phyloP scores from a whole-genome alignment of 2,797 vertebrate genomes.

The Catostomus latipinnis region DNA sequence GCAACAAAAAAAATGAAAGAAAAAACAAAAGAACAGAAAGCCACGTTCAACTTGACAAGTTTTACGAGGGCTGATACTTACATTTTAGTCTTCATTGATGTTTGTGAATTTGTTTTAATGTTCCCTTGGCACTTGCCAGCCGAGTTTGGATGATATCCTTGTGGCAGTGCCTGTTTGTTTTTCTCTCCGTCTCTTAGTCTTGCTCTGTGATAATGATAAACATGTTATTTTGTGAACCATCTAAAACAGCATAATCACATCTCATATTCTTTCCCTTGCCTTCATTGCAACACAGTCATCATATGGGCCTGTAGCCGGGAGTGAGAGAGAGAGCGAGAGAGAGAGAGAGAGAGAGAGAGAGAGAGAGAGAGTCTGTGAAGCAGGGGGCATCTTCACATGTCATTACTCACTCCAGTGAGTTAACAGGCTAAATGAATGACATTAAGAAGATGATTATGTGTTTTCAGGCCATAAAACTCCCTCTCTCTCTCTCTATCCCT shows the following conservation, averaged over 20 bases:
- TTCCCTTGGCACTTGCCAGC: conserved; percentile 11
- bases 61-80: background rate
- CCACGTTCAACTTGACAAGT: no score
- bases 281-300: background rate
- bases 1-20: no score
- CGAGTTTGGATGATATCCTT: conserved; percentile 19
- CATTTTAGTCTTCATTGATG: conserved; percentile 13
- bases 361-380: conserved; percentile 18
- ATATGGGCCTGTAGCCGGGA: conserved; percentile 61
- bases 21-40: no score
- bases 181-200: conserved; percentile 27
- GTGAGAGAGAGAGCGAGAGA: no score
- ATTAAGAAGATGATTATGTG: conserved; percentile 71
- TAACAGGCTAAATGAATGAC: conserved; percentile 81
- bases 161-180: background rate
- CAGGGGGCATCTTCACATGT: conserved; percentile 70
- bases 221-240: background rate
- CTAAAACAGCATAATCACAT: conserved; percentile 42
- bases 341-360: background rate
- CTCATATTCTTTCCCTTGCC: conserved; percentile 14
- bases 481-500: no score
- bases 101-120: background rate
- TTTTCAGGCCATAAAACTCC: background rate
- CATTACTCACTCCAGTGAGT: conserved; percentile 76
- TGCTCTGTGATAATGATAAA: conserved; percentile 28